phyloP scores from a whole-genome alignment of 2,113 vertebrate genomes.

The Microtus ochrogaster region DNA sequence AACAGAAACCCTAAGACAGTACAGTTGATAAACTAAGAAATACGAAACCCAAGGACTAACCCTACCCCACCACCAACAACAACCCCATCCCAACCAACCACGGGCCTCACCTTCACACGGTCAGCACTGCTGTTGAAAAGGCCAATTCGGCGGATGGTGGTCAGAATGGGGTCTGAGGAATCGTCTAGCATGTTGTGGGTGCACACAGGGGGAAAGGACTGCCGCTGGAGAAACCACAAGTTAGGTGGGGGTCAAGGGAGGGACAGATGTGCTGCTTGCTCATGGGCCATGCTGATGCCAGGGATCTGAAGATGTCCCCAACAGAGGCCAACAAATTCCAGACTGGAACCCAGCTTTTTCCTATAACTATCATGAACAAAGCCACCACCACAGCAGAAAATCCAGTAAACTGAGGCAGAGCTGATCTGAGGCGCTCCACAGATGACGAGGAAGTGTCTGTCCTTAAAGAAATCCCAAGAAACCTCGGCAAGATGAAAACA shows the following conservation, averaged over 20 bases:
- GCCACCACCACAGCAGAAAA: not conserved
- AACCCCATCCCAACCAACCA: not conserved
- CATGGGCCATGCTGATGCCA: not conserved
- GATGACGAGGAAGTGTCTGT: not conserved
- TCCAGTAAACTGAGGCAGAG: not conserved
- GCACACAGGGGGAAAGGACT: slow-evolving; percentile 93
- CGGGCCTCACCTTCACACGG: slow-evolving; percentile 90
- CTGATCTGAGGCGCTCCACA: not conserved
- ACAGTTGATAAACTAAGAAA: not conserved
- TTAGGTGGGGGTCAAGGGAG: not conserved
- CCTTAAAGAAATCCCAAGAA: not conserved
- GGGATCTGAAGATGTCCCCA: not conserved
- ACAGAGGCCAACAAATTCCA: not conserved
- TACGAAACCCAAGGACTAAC: not conserved
- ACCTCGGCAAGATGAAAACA: not conserved
- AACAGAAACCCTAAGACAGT: not conserved
- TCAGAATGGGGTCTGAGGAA: slow-evolving; percentile 93
- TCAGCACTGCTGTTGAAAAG: slow-evolving; percentile 94
- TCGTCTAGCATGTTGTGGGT: slow-evolving; percentile 97
- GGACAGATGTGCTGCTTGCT: not conserved
- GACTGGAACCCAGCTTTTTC: not conserved
- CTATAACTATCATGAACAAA: not conserved
- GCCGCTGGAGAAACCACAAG: slow-evolving; percentile 84
- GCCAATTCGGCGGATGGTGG: slow-evolving; percentile 92
- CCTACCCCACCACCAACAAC: not conserved